Base-by-base conservation (phyloP, 2,113 vertebrate species). In the Anser brachyrhynchus region DNA sequence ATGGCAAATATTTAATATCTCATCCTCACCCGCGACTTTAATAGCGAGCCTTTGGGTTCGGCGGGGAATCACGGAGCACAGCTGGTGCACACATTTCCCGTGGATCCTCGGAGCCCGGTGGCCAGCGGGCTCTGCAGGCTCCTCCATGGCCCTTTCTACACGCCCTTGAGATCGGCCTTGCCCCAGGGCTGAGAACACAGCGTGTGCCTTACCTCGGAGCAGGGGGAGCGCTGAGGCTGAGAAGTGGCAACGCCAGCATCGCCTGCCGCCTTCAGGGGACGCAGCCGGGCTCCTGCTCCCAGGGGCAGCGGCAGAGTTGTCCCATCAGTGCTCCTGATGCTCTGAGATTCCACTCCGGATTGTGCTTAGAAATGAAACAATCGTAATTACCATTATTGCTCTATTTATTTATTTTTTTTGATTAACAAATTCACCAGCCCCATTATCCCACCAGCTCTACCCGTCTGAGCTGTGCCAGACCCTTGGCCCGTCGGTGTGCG, bases 1-100 rank as follows among this genome's bases (percentile, higher is more conserved):
- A 2, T 22, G 90, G 93, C 76, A 87, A 73, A 64, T 71, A 77
- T 82, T 94, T 69, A 84, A n/a, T 39, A 11, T 69, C 87, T 77
- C 89, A 39, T 90, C 70, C 95, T 91, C 62, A 16, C 46, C 90
- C 77, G 2, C 4, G 70, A 1, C 43, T 73, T 25, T 5, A 15
- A 11, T 3, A 16, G n/a, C 0, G 26, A 72, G 71, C 44, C 39
- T 49, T 55, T 6, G 74, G 75, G 80, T 23, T 78, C 57, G 26
- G n/a, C 3, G 49, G 80, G 52, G 46, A 37, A 5, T 22, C 11
- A 4, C 6, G 8, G 61, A 67, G n/a, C 39, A 22, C 66, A 61
- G 72, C 72, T 77, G 78, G 37, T 2, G n/a, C 14, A 55, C 55
- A 49, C 65, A 5, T 52, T 39, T 25, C 58, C 43, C 6, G 2